Evolutionary conservation across 2,888 invertebrate species (phyloP).

Genomic region (Eilema sororculum): DNA sequence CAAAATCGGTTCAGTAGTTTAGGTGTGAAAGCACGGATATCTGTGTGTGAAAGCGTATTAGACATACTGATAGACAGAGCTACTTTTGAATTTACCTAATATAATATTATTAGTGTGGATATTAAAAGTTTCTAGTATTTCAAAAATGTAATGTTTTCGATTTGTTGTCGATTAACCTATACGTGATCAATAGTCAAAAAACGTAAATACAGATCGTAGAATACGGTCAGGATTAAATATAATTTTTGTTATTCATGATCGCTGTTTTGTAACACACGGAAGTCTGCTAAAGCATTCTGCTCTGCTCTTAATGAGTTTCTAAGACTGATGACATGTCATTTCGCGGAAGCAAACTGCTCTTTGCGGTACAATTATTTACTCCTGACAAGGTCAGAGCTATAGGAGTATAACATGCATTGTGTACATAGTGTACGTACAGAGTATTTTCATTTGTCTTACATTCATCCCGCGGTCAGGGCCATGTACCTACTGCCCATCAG

Average conservation of each 20-base stretch:
- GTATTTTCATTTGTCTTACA: conserved; percentile 66
- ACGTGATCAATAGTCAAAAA: conserved; percentile 14
- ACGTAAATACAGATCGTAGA: conserved; percentile 22
- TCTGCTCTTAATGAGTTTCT: conserved; percentile 64
- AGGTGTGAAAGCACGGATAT: too few relatives aligned
- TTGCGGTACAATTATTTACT: conserved; percentile 51
- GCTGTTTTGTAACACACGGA: conserved; percentile 62
- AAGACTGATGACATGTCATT: conserved; percentile 62
- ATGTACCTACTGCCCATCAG: conserved; percentile 78
- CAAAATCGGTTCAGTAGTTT: too few relatives aligned
- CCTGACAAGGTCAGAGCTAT: conserved; percentile 56
- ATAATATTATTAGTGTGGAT: too few relatives aligned
- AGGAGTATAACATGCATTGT: conserved; percentile 39
- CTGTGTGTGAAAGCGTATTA: too few relatives aligned
- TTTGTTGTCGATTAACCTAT: conserved; percentile 7
- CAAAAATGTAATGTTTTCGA: background rate
- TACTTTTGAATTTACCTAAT: too few relatives aligned
- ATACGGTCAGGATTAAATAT: conserved; percentile 25
- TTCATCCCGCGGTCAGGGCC: conserved; percentile 73
- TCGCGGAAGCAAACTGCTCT: conserved; percentile 43
- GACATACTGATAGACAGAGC: too few relatives aligned
- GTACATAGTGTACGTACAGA: conserved; percentile 12
- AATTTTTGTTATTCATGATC: conserved; percentile 36
- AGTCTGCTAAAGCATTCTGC: conserved; percentile 68
- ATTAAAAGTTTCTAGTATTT: background rate